Evolutionary conservation across 2,797 vertebrate species (phyloP).

Genomic region (Sebastiscus tertius): DNA sequence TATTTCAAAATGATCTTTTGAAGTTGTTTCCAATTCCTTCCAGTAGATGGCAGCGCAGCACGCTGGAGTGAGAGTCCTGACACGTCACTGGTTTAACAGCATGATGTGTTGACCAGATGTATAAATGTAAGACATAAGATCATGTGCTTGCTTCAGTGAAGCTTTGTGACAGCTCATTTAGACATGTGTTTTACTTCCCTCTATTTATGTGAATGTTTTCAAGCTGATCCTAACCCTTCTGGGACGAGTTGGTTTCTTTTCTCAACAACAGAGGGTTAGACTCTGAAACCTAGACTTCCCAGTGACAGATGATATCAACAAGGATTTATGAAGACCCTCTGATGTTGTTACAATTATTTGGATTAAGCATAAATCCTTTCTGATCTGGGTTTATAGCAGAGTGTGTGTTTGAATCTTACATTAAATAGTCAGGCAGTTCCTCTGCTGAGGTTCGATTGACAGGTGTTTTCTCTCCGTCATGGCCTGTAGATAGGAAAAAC

Average conservation of each 20-base stretch:
- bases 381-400: conserved; percentile 3
- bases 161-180: conserved; percentile 51
- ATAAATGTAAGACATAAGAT: conserved; percentile 57
- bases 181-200: conserved; percentile 34
- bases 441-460: conserved; percentile 70
- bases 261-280: conserved; percentile 5
- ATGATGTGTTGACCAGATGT: conserved; percentile 75
- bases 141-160: conserved; percentile 58
- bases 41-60: conserved; percentile 69
- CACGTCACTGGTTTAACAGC: conserved; percentile 36
- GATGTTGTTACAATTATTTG: neutral
- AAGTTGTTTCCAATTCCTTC: neutral
- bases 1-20: neutral
- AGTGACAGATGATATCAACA: conserved; percentile 9
- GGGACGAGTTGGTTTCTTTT: neutral
- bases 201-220: conserved; percentile 51
- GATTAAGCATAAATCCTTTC: neutral
- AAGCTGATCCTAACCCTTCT: conserved; percentile 35
- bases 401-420: conserved; percentile 79
- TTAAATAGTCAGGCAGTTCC: conserved; percentile 86
- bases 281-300: conserved; percentile 10
- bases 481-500: conserved; percentile 70
- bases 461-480: conserved; percentile 76
- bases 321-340: neutral
- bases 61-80: conserved; percentile 9